These are phyloP conservation scores for Martes flavigula DNA, from an alignment of 2,797 vertebrate genomes.

Conservation along the genomic window DNA sequence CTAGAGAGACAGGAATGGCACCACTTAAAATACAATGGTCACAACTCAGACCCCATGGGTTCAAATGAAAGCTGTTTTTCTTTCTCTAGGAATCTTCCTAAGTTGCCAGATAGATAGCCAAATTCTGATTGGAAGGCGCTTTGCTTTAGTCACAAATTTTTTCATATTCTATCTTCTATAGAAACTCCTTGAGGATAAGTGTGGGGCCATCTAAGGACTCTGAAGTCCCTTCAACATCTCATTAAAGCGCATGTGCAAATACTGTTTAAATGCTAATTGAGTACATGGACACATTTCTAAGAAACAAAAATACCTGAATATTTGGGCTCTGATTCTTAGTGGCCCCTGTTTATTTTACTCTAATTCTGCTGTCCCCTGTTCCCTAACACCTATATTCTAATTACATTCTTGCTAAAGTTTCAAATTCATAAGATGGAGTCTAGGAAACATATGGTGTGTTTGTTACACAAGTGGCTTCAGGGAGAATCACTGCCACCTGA, in stretches of 20 bases:
- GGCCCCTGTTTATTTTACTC: not conserved
- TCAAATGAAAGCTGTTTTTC: not conserved
- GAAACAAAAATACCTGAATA: not conserved
- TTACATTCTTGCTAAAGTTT: conserved; percentile 37
- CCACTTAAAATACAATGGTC: not conserved
- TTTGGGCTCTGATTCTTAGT: not conserved
- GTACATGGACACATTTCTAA: not conserved
- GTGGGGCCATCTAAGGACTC: not conserved
- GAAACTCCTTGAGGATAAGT: not conserved
- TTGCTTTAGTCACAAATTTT: not conserved
- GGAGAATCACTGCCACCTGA: conserved; percentile 13
- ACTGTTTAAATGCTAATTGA: not conserved
- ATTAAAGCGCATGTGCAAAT: not conserved
- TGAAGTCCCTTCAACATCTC: not conserved
- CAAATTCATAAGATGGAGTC: not conserved
- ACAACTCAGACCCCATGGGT: not conserved
- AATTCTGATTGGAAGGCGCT: not conserved
- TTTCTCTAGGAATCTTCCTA: not conserved
- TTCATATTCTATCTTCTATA: not conserved
- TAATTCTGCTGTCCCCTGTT: not conserved
- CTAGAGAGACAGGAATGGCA: not conserved
- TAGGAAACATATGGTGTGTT: not conserved
- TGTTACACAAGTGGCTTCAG: not conserved
- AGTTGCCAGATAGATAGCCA: not conserved
- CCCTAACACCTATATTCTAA: conserved; percentile 37